phyloP scores from a whole-genome alignment of 2,888 invertebrate genomes.

The Lydus trimaculatus region DNA sequence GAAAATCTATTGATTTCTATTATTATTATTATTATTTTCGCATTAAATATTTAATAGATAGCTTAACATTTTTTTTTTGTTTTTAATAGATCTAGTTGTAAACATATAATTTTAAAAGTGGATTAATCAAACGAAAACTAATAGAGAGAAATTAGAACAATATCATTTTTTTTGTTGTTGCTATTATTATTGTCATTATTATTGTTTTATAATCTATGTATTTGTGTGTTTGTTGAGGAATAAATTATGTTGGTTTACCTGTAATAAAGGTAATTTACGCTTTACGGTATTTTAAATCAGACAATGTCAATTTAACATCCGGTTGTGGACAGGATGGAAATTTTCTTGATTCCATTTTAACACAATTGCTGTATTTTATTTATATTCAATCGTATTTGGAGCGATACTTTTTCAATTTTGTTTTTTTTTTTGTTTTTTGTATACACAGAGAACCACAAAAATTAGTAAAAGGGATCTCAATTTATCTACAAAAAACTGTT shows the following conservation, averaged over 20 bases:
- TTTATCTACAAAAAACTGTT: too few relatives aligned
- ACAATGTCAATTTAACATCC: constrained; percentile 23
- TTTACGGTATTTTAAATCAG: constrained; percentile 20
- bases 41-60: background rate
- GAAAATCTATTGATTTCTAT: background rate
- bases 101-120: background rate
- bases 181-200: too few relatives aligned
- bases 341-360: constrained; percentile 16
- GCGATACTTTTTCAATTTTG: background rate
- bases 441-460: too few relatives aligned
- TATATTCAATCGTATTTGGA: background rate
- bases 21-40: background rate
- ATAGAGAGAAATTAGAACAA: background rate
- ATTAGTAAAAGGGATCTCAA: too few relatives aligned
- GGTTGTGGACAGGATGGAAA: constrained; percentile 19
- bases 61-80: too few relatives aligned
- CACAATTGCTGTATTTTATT: constrained; percentile 1
- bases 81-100: background rate
- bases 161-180: background rate
- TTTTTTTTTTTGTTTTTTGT: too few relatives aligned
- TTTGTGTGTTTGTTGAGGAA: background rate
- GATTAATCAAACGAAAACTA: background rate
- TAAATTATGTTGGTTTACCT: background rate
- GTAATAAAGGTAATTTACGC: constrained; percentile 19
- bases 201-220: background rate